phyloP scores from a whole-genome alignment of 23 tunicate species.

The Halocynthia roretzi region DNA sequence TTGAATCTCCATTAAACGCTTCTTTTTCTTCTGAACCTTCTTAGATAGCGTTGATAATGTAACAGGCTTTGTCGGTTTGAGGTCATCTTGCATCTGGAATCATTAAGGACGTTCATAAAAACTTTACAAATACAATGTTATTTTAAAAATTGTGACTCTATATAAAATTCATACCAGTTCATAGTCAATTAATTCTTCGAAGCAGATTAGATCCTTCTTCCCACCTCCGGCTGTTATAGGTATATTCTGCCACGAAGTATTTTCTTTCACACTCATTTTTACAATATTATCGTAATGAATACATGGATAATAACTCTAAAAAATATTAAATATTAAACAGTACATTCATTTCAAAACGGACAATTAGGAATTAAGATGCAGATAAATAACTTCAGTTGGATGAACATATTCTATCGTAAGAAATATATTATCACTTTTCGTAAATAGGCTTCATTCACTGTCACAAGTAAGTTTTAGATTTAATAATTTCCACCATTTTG shows the following conservation, averaged over 20 bases:
- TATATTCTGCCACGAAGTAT: conserved; percentile 46
- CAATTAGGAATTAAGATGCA: too few species aligned
- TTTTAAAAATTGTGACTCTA: too few species aligned
- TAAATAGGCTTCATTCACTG: background rate
- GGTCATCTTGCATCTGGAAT: background rate
- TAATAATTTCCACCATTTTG: conserved; percentile 50
- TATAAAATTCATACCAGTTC: conserved; percentile 20
- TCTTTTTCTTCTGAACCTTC: background rate
- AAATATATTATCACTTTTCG: too few species aligned
- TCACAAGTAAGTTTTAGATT: conserved; percentile 13
- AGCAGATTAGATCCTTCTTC: conserved; percentile 43
- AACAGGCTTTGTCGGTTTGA: background rate
- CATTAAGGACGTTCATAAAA: background rate
- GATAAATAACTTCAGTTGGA: too few species aligned
- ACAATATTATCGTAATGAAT: too few species aligned
- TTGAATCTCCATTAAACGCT: conserved; percentile 12
- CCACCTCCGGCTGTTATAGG: conserved; percentile 51
- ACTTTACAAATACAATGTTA: too few species aligned
- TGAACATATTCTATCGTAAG: too few species aligned
- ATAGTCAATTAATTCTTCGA: conserved; percentile 67
- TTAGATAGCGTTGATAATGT: conserved; percentile 3
- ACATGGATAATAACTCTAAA: too few species aligned
- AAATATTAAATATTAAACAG: too few species aligned
- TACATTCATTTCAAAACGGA: too few species aligned
- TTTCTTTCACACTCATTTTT: conserved; percentile 15